Conservation (phyloP, 2,888 invertebrate species). For the Seira ritae region DNA sequence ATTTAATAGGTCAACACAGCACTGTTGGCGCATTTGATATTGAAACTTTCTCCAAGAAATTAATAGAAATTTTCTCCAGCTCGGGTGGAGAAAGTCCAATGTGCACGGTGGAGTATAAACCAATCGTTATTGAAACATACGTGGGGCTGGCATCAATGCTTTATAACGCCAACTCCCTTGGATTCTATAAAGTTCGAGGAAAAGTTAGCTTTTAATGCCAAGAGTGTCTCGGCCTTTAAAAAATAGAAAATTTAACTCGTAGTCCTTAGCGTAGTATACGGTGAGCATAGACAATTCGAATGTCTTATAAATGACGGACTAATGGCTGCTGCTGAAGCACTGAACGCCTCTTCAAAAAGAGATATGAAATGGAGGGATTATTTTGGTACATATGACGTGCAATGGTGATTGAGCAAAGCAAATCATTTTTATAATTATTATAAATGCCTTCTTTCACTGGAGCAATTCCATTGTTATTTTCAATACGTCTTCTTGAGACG, state of each 20-base stretch:
- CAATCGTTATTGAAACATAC: constrained; percentile 88
- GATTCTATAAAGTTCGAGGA: constrained; percentile 91
- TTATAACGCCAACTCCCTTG: constrained; percentile 88
- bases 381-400: too few relatives aligned
- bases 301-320: too few relatives aligned
- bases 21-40: constrained; percentile 78
- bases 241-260: not conserved
- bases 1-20: constrained; percentile 39
- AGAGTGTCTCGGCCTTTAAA: not conserved
- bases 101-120: constrained; percentile 79
- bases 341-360: too few relatives aligned
- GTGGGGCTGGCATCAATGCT: constrained; percentile 86
- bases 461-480: too few relatives aligned
- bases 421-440: too few relatives aligned
- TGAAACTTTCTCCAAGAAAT: constrained; percentile 80
- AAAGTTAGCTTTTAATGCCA: constrained; percentile 87
- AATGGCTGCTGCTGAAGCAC: too few relatives aligned
- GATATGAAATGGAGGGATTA: too few relatives aligned
- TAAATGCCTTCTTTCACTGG: too few relatives aligned
- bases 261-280: not conserved
- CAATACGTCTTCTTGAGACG: too few relatives aligned
- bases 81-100: constrained; percentile 69
- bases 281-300: too few relatives aligned
- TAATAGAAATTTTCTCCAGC: constrained; percentile 75
- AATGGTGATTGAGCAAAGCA: too few relatives aligned